phyloP scores from a whole-genome alignment of 2,888 invertebrate genomes.

The Mythimna pallens region DNA sequence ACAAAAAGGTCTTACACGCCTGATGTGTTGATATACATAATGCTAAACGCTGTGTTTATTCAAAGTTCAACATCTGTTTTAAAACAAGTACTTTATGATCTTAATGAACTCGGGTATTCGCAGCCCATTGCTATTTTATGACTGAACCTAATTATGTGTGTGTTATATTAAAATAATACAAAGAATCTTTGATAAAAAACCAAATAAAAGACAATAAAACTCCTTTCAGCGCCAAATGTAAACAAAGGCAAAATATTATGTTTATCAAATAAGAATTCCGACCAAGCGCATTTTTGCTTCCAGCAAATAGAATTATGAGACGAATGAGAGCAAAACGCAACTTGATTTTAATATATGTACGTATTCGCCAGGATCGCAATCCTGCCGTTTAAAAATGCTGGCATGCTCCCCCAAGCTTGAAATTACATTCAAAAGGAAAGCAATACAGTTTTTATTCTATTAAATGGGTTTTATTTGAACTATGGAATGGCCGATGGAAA shows the following conservation, averaged over 20 bases:
- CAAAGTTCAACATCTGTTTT: neutral
- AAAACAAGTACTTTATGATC: neutral
- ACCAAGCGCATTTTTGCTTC: conserved; percentile 74
- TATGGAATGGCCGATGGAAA: conserved; percentile 43
- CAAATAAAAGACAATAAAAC: conserved; percentile 29
- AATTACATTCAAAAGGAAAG: conserved; percentile 78
- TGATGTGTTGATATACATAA: neutral
- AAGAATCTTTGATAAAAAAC: neutral
- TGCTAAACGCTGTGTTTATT: neutral
- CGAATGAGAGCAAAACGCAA: conserved; percentile 86
- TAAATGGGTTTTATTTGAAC: conserved; percentile 58
- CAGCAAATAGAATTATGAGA: conserved; percentile 85
- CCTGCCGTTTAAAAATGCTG: conserved; percentile 78
- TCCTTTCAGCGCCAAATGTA: conserved; percentile 40
- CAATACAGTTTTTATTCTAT: conserved; percentile 67
- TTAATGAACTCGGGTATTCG: neutral
- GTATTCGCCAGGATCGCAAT: conserved; percentile 75
- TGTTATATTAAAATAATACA: neutral
- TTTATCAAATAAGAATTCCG: conserved; percentile 68
- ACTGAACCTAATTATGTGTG: neutral
- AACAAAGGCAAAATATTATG: conserved; percentile 58
- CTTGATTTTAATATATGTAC: conserved; percentile 83
- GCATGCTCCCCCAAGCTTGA: conserved; percentile 77
- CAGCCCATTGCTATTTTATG: neutral
- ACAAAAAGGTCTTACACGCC: neutral